Evolutionary conservation across 2,797 vertebrate species (phyloP), one percentile per base, ranked within the genome.

Genomic region (Cygnus olor): DNA sequence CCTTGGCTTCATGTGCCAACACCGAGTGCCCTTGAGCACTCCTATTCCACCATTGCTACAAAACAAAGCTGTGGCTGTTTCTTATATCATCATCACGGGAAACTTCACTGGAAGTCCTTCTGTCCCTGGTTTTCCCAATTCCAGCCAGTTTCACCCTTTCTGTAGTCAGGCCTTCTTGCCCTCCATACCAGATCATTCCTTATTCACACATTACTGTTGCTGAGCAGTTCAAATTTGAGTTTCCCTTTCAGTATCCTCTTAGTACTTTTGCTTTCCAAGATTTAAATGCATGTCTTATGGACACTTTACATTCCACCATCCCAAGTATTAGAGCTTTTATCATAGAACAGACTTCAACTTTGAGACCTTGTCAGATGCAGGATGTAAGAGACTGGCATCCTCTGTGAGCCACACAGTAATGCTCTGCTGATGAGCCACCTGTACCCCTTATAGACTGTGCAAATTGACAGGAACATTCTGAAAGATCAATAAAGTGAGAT

Each of bases 251-350:
- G 15, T 38, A 34, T 1, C 1, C 1, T 74, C 30, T 40, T 34
- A 65, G n/a, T 88, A 78, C 1, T 73, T 74, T 65, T 49, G 40
- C 6, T 89, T 83, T 47, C 34, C 14, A 14, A 61, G 3, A 53
- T 42, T 65, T 78, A 40, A 76, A 73, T 6, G 49, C 4, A 17
- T 30, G 4, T 4, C 7, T 51, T 2, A 1, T 42, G 0, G 0
- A 11, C 1, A 1, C 8, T 72, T 63, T 66, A 30, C 4, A 0
- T 87, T 71, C 47, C 21, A 56, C 10, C 8, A 2, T 32, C 9
- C 6, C 32, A 40, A 44, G 34, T 3, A 38, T 11, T 10, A 82
- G n/a, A 64, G 2, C 4, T 7, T 5, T 51, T 70, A 40, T 25
- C 28, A 25, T 19, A 40, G 45, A 15, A n/a, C 6, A 45, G 7